Percentiles rank a stretch among this genome's conserved stretches.
phyloP scores from a whole-genome alignment of 2,113 vertebrate species.

The Calyptomena viridis region DNA sequence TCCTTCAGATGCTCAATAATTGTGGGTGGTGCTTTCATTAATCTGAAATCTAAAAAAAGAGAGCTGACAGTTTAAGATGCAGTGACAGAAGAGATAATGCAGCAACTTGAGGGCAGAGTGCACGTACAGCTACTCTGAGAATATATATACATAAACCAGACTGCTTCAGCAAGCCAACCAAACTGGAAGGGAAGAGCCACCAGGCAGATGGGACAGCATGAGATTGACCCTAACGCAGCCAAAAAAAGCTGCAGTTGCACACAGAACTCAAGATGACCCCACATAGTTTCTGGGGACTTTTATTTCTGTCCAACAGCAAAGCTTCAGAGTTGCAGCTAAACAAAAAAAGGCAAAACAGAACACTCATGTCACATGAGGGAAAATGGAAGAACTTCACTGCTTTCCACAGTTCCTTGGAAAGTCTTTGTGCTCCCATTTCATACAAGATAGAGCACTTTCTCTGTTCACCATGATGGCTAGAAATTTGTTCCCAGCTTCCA shows the following conservation, averaged over 20 bases:
- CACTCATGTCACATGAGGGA: neutral
- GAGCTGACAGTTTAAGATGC: neutral
- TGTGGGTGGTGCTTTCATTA: neutral
- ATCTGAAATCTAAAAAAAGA: neutral
- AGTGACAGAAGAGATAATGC: neutral
- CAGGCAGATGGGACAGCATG: rapidly evolving
- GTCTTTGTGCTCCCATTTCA: neutral
- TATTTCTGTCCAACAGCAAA: neutral
- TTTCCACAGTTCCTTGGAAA: neutral
- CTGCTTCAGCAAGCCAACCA: neutral
- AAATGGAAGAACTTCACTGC: neutral
- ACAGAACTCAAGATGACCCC: neutral
- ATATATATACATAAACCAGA: neutral
- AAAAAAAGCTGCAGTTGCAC: neutral
- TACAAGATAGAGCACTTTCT: neutral
- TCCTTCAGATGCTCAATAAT: neutral
- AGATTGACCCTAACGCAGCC: neutral
- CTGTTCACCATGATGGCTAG: neutral
- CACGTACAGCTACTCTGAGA: neutral
- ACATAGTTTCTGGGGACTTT: neutral
- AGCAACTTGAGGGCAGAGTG: neutral
- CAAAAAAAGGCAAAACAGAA: neutral
- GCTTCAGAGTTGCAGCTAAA: neutral
- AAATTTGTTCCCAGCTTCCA: neutral
- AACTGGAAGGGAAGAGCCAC: neutral